A percentile compares a stretch with the other conserved stretches of the same genome.
These are phyloP conservation scores for Atrichornis clamosus DNA, from an alignment of 2,113 vertebrate genomes.

Conservation along the genomic window DNA sequence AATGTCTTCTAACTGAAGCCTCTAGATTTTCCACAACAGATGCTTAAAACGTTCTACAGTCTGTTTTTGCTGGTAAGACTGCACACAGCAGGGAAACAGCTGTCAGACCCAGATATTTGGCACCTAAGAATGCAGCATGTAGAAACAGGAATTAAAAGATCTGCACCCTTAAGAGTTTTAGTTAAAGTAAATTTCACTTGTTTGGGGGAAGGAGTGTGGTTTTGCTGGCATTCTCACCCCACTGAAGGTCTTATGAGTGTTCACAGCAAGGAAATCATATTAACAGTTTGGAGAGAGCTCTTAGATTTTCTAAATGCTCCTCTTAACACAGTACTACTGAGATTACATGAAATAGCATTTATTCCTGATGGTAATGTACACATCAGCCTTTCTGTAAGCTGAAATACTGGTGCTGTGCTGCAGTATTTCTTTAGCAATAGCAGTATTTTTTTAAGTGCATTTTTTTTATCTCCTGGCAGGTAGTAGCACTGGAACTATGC, in stretches of 20 bases:
- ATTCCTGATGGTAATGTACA: not conserved
- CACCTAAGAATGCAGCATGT: not conserved
- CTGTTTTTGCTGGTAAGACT: not conserved
- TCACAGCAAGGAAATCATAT: not conserved
- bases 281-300: not conserved
- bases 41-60: not conserved
- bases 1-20: not conserved
- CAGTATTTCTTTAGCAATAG: not conserved
- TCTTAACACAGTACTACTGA: not conserved
- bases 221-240: not conserved
- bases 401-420: not conserved
- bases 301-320: not conserved
- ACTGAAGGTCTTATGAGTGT: not conserved
- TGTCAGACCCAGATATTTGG: not conserved
- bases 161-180: not conserved
- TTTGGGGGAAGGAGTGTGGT: not conserved
- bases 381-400: not conserved
- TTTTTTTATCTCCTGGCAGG: constrained; percentile 1
- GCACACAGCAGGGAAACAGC: not conserved
- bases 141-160: not conserved
- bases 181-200: not conserved
- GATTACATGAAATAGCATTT: not conserved
- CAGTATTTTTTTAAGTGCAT: not conserved
- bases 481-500: not conserved
- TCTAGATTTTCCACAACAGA: not conserved